Evolutionary conservation across 2,113 vertebrate genomes (phyloP).

Genomic region (Spea bombifrons): DNA sequence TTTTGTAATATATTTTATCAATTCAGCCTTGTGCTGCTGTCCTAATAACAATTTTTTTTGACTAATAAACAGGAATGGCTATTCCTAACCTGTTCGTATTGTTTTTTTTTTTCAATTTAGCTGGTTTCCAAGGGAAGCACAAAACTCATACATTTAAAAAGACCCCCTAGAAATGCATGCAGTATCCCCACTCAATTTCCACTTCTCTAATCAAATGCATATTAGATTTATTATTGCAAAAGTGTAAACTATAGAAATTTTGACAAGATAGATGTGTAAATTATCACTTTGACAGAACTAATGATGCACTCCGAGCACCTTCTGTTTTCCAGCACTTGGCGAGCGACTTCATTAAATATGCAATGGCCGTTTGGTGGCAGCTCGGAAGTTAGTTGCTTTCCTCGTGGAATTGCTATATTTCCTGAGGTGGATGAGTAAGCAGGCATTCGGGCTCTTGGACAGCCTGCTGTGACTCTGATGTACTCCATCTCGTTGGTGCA

Average conservation of each 20-base stretch:
- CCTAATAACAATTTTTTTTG: too few relatives aligned
- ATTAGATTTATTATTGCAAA: slow-evolving; percentile 94
- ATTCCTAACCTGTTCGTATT: neutral
- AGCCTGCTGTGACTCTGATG: slow-evolving; percentile 78
- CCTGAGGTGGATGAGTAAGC: slow-evolving; percentile 70
- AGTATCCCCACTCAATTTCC: slow-evolving; percentile 60
- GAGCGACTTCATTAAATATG: slow-evolving; percentile 81
- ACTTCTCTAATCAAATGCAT: slow-evolving; percentile 79
- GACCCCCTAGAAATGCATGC: slow-evolving; percentile 55
- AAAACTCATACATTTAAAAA: slow-evolving; percentile 53
- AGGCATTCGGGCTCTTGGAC: slow-evolving; percentile 69
- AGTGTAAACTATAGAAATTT: slow-evolving; percentile 87
- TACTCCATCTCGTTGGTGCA: slow-evolving; percentile 85
- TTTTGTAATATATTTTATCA: too few relatives aligned
- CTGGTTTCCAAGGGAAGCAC: neutral
- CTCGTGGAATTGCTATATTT: slow-evolving; percentile 78
- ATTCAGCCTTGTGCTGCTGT: too few relatives aligned
- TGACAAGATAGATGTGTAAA: slow-evolving; percentile 99
- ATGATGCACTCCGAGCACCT: slow-evolving; percentile 99
- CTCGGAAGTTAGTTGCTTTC: slow-evolving; percentile 74
- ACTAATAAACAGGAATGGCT: too few relatives aligned
- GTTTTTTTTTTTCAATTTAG: neutral
- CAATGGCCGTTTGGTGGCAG: slow-evolving; percentile 76
- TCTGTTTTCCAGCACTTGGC: slow-evolving; percentile 88
- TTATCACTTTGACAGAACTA: slow-evolving; percentile 99